A percentile compares a stretch with the other conserved stretches of the same genome.
phyloP scores from a whole-genome alignment of 2,113 vertebrate species.

The Taxidea taxus region DNA sequence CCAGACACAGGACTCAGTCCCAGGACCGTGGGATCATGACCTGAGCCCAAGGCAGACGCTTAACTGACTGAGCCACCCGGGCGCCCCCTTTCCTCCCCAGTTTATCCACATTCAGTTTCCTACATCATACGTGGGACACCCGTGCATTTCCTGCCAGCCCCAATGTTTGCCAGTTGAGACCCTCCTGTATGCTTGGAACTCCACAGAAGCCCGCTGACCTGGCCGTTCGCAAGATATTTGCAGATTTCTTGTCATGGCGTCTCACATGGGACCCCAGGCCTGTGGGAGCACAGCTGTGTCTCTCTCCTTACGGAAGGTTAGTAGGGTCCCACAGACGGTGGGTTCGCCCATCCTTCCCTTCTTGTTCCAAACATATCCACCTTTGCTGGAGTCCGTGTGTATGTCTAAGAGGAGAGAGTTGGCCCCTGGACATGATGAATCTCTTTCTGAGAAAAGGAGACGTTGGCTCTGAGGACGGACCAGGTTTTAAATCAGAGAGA shows the following conservation, averaged over 20 bases:
- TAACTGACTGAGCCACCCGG: too few species aligned
- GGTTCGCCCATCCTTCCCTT: not conserved
- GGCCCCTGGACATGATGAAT: not conserved
- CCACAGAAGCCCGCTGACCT: not conserved
- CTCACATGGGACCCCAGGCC: not conserved
- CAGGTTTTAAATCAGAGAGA: not conserved
- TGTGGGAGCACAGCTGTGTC: not conserved
- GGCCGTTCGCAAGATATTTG: accelerated
- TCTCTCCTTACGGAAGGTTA: too few species aligned
- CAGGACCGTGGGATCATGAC: too few species aligned
- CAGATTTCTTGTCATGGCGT: not conserved
- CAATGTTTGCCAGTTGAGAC: accelerated
- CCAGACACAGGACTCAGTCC: too few species aligned
- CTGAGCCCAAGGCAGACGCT: too few species aligned
- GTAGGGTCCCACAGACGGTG: not conserved
- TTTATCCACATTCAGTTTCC: not conserved
- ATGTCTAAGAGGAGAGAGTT: not conserved
- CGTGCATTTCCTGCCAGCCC: not conserved
- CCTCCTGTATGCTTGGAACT: not conserved
- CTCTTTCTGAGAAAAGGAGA: not conserved
- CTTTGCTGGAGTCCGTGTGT: not conserved
- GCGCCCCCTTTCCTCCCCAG: not conserved
- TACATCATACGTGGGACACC: accelerated
- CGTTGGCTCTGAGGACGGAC: not conserved
- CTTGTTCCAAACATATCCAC: too few species aligned